A percentile compares a stretch with the other conserved stretches of the same genome.
Evolutionary conservation across 2,797 vertebrate species (phyloP).

Genomic region (Dermochelys coriacea): DNA sequence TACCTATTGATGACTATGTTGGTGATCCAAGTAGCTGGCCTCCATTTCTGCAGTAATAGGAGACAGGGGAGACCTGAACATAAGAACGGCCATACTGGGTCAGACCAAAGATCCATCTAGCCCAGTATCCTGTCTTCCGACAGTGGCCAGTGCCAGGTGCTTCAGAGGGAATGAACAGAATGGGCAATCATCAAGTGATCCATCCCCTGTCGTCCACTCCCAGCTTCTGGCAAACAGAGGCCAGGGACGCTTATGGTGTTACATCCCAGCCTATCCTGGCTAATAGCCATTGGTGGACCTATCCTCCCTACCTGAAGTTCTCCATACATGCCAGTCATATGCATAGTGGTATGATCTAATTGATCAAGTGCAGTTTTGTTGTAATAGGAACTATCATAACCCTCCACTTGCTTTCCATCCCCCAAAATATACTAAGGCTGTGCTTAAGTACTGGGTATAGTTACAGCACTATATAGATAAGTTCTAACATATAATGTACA

Average conservation of each 20-base stretch:
- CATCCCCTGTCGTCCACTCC: neutral
- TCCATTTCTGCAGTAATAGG: neutral
- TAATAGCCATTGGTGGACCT: neutral
- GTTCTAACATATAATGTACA: neutral
- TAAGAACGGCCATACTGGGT: no score
- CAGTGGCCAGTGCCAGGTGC: no score
- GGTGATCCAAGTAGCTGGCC: neutral
- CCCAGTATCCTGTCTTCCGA: no score
- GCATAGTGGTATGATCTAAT: rapidly evolving
- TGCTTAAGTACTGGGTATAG: neutral
- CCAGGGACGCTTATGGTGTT: neutral
- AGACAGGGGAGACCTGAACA: no score
- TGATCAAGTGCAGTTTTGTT: neutral
- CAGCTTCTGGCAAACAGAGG: neutral
- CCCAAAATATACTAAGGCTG: neutral
- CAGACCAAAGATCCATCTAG: no score
- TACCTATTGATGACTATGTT: neutral
- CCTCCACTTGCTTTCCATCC: neutral
- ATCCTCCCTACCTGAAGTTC: neutral
- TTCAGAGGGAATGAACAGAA: no score
- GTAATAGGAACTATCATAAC: neutral
- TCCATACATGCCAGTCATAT: neutral
- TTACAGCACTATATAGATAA: neutral
- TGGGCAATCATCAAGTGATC: no score
- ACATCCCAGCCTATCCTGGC: neutral